These are phyloP conservation scores for Latrodectus geometricus DNA, from an alignment of 1,140 invertebrate species.

Conservation along the genomic window DNA sequence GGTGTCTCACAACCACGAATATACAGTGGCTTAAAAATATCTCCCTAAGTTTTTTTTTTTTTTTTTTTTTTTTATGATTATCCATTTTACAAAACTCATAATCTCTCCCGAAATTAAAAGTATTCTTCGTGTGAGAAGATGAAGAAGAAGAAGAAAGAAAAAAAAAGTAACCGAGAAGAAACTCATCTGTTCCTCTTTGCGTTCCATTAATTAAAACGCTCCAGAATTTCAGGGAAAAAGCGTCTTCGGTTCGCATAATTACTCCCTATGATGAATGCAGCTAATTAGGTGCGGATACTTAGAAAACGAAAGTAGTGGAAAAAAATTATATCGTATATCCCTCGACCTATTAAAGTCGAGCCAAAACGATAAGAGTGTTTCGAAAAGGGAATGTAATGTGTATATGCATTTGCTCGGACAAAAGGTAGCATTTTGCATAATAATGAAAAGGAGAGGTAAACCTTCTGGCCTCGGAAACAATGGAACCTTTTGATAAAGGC, in stretches of 20 bases:
- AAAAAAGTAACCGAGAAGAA: not conserved
- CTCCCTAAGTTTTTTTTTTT: not conserved
- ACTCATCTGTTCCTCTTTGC: not conserved
- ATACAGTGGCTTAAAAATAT: not conserved
- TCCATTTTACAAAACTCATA: not conserved
- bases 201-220: not conserved
- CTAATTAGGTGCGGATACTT: slow-evolving; percentile 14
- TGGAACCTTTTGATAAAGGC: slow-evolving; percentile 7
- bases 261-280: slow-evolving; percentile 13
- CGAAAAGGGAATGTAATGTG: slow-evolving; percentile 1
- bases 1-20: not conserved
- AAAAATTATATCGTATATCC: not conserved
- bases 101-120: not conserved
- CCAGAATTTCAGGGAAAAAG: not conserved
- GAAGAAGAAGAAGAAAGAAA: not conserved
- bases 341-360: not conserved
- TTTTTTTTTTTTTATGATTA: not conserved
- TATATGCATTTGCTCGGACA: not conserved
- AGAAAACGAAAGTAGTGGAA: not conserved
- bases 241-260: not conserved
- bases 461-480: not conserved
- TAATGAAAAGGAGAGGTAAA: not conserved
- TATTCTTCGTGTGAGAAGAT: not conserved
- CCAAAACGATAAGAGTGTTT: not conserved
- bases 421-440: slow-evolving; percentile 17